Percentiles rank a stretch among this genome's conserved stretches.
Evolutionary conservation across 2,888 invertebrate species (phyloP).

Genomic region (Andrena flavipes): DNA sequence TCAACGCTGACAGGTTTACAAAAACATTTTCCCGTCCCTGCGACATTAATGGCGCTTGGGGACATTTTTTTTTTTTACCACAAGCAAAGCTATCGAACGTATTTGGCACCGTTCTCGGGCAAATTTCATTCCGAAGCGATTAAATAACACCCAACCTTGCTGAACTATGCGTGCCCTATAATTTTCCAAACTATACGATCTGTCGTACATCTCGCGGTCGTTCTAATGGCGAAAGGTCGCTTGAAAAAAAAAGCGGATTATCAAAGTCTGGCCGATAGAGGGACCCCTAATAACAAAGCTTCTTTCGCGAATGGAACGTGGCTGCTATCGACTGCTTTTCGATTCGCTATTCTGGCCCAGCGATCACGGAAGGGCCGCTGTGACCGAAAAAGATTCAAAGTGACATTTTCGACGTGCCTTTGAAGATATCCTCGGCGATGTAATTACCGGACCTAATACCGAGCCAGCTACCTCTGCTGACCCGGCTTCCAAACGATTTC

Average conservation of each 20-base stretch:
- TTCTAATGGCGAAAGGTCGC: background rate
- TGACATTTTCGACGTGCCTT: conserved; percentile 35
- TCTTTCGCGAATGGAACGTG: background rate
- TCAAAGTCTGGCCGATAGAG: background rate
- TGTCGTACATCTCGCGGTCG: background rate
- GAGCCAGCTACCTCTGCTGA: background rate
- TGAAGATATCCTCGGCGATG: conserved; percentile 36
- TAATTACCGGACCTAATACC: conserved; percentile 34
- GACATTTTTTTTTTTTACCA: conserved; percentile 54
- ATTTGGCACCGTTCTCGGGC: conserved; percentile 24
- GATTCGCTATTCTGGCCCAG: conserved; percentile 14
- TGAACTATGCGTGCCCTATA: background rate
- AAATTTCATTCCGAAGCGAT: conserved; percentile 37
- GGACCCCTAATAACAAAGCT: background rate
- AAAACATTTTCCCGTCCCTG: conserved; percentile 56
- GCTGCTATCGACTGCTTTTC: conserved; percentile 31
- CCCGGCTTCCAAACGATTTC: conserved; percentile 25
- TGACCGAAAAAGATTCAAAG: conserved; percentile 26
- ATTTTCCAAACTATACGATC: background rate
- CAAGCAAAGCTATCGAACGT: conserved; percentile 22
- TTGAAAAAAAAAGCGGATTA: background rate
- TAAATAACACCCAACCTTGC: too few relatives aligned
- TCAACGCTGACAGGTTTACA: conserved; percentile 46
- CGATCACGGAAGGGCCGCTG: background rate
- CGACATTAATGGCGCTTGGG: conserved; percentile 56